Conservation (phyloP, 2,888 invertebrate species). For the Rosalia funebris region DNA sequence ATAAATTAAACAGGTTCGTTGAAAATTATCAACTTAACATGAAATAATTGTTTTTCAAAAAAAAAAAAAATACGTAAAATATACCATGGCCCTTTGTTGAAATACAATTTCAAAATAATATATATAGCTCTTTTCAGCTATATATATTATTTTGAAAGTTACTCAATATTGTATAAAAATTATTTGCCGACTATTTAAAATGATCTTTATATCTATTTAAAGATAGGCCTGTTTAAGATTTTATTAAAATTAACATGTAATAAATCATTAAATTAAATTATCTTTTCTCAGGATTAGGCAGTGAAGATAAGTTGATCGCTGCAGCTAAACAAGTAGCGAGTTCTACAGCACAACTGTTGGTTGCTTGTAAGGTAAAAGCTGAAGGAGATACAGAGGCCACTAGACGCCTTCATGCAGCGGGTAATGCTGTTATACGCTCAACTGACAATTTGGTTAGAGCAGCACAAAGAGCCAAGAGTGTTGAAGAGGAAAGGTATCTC, state of each 20-base stretch:
- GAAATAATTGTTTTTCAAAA: no score
- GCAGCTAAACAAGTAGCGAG: conserved; percentile 97
- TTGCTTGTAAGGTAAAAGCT: conserved; percentile 99
- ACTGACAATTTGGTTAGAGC: conserved; percentile 97
- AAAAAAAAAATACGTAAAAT: no score
- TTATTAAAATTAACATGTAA: background rate
- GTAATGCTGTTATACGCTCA: conserved; percentile 96
- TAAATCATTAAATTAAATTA: background rate
- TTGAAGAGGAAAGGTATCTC: conserved; percentile 90
- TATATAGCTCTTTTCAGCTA: no score
- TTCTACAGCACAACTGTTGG: conserved; percentile 95
- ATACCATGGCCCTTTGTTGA: no score
- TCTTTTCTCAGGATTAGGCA: conserved; percentile 69
- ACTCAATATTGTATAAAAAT: no score
- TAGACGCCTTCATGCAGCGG: conserved; percentile 89
- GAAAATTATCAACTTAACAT: no score
- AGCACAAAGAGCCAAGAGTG: conserved; percentile 90
- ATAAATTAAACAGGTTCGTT: no score
- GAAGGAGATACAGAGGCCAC: conserved; percentile 96
- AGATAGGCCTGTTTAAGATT: background rate
- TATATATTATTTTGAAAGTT: no score
- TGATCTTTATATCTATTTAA: no score
- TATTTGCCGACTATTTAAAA: no score
- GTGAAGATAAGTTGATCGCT: conserved; percentile 95
- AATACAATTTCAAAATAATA: no score